Percentiles rank a stretch among this genome's conserved stretches.
phyloP scores from a whole-genome alignment of 2,113 vertebrate species.

The Cricetomys ansorgei region DNA sequence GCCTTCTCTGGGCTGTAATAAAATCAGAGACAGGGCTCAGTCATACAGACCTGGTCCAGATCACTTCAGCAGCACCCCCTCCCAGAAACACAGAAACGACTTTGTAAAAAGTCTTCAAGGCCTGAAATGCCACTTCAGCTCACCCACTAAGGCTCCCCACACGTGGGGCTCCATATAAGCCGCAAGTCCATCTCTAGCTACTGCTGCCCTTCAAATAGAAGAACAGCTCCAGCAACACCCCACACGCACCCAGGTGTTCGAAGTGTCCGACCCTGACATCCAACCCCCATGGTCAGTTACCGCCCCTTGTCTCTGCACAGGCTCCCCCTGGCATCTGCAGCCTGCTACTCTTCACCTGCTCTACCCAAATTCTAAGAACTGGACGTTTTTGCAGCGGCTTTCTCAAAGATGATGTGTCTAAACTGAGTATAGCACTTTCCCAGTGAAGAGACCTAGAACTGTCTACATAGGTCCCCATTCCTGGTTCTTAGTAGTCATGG shows the following conservation, averaged over 20 bases:
- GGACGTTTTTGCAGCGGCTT: slow-evolving; percentile 35
- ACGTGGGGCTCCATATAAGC: neutral
- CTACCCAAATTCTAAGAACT: neutral
- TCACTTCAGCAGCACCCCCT: neutral
- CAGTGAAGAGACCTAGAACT: neutral
- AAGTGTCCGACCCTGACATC: too few relatives aligned
- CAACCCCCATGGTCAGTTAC: neutral
- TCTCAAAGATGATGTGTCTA: neutral
- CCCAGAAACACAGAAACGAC: slow-evolving; percentile 51
- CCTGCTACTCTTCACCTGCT: neutral
- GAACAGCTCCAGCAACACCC: slow-evolving; percentile 64
- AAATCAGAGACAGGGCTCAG: neutral
- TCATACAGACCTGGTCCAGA: accelerated
- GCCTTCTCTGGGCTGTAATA: neutral
- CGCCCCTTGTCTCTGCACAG: neutral
- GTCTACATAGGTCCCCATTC: neutral
- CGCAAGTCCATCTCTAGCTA: neutral
- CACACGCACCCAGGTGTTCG: too few relatives aligned
- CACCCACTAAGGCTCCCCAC: slow-evolving; percentile 48
- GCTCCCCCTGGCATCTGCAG: neutral
- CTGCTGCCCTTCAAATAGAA: neutral
- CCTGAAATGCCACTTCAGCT: slow-evolving; percentile 70
- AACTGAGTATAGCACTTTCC: slow-evolving; percentile 7
- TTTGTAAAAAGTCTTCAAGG: slow-evolving; percentile 55
- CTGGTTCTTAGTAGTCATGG: neutral